phyloP scores from a whole-genome alignment of 2,888 invertebrate genomes.

The Amblyjoppa fuscipennis region DNA sequence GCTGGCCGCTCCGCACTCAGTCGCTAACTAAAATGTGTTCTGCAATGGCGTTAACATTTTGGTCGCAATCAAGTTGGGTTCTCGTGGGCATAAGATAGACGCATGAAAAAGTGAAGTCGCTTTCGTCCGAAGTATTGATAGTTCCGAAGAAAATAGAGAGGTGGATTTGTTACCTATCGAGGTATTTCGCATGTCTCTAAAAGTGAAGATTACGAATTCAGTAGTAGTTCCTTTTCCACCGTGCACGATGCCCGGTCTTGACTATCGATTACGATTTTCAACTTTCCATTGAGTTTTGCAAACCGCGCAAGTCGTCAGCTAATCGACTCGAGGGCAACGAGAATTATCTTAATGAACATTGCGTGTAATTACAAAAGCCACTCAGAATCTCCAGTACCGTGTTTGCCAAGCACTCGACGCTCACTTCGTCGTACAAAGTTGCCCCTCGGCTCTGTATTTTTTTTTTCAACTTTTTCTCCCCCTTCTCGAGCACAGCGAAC shows the following conservation, averaged over 20 bases:
- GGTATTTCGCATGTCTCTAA: too few species aligned
- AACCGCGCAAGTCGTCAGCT: background rate
- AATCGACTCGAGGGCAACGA: background rate
- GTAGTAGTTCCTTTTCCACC: too few species aligned
- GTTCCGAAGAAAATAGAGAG: too few species aligned
- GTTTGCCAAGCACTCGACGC: slow-evolving; percentile 46
- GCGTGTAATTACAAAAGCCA: slow-evolving; percentile 34
- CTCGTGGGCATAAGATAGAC: too few species aligned
- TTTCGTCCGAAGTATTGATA: too few species aligned
- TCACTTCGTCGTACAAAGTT: slow-evolving; percentile 37
- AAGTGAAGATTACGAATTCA: too few species aligned
- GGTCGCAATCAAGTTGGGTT: too few species aligned
- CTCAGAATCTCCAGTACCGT: slow-evolving; percentile 35
- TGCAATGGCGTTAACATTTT: too few species aligned
- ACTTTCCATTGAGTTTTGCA: background rate
- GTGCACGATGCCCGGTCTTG: background rate
- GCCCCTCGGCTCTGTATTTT: background rate
- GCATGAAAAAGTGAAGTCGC: too few species aligned
- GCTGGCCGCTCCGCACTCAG: too few species aligned
- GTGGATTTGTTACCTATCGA: too few species aligned
- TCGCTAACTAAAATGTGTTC: too few species aligned
- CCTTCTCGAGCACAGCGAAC: background rate
- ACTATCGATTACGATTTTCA: background rate
- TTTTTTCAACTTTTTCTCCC: background rate
- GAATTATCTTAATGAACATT: slow-evolving; percentile 22